A percentile compares a stretch with the other conserved stretches of the same genome.
Evolutionary conservation across 2,113 vertebrate genomes (phyloP).

Genomic region (Barnardius zonarius): DNA sequence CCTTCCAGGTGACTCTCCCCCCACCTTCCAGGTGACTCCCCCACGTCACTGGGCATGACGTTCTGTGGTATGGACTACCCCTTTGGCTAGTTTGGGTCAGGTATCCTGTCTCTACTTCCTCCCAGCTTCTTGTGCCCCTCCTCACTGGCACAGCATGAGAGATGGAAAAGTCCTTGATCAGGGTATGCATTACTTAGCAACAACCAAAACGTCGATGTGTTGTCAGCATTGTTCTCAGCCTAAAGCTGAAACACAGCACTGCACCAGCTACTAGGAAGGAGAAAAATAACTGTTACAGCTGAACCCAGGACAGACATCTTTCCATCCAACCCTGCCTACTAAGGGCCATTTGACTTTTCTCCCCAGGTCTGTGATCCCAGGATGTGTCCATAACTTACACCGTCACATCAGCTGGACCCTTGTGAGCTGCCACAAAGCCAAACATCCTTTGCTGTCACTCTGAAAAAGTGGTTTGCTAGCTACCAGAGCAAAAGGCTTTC

Average conservation of each 20-base stretch:
- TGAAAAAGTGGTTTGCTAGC: neutral
- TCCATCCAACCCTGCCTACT: neutral
- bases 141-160: neutral
- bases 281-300: neutral
- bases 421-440: neutral
- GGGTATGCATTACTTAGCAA: neutral
- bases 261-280: neutral
- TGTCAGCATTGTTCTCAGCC: neutral
- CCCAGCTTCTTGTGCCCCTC: neutral
- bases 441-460: neutral
- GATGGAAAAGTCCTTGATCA: neutral
- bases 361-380: neutral
- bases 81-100: neutral
- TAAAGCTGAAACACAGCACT: neutral
- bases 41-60: neutral
- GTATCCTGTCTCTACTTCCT: neutral
- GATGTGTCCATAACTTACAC: rapidly evolving
- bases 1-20: neutral
- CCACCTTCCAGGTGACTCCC: neutral
- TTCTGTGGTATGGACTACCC: neutral
- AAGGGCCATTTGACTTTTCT: neutral
- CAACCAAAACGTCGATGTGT: neutral
- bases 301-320: neutral
- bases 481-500: neutral
- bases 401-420: neutral